Conservation (phyloP, 2,797 vertebrate genomes). For the Chiropotes sagulatus region DNA sequence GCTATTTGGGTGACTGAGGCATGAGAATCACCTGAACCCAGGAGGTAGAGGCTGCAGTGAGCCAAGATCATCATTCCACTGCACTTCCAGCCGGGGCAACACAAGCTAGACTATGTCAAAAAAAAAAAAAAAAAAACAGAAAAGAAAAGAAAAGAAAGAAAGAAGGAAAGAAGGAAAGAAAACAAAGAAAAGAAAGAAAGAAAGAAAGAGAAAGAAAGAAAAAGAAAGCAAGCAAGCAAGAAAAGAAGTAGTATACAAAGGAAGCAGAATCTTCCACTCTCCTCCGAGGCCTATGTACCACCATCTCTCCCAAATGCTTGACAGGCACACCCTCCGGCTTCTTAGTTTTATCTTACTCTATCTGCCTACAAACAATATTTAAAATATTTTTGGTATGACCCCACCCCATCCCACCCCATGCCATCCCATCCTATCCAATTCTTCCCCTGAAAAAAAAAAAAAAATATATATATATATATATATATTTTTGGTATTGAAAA, state of each 20-base stretch:
- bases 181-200: too few relatives aligned
- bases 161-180: not conserved
- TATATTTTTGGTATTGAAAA: constrained; percentile 33
- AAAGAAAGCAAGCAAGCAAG: not conserved
- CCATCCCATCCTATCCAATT: too few relatives aligned
- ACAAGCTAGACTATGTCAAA: not conserved
- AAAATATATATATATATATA: too few relatives aligned
- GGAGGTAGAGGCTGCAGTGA: not conserved
- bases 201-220: not conserved
- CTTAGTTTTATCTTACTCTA: not conserved
- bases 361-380: not conserved
- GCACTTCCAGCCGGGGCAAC: not conserved
- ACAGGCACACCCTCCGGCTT: not conserved
- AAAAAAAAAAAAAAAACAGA: too few relatives aligned
- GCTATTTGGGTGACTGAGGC: not conserved
- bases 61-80: not conserved
- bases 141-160: too few relatives aligned
- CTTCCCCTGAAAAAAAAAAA: too few relatives aligned
- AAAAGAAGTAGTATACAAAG: constrained; percentile 12
- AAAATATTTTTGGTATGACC: not conserved
- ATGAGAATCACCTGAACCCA: not conserved
- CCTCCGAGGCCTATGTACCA: not conserved
- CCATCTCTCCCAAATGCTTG: not conserved
- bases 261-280: not conserved
- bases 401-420: too few relatives aligned